These are phyloP conservation scores for Epinephelus lanceolatus DNA, from an alignment of 2,113 vertebrate species.

Conservation along the genomic window DNA sequence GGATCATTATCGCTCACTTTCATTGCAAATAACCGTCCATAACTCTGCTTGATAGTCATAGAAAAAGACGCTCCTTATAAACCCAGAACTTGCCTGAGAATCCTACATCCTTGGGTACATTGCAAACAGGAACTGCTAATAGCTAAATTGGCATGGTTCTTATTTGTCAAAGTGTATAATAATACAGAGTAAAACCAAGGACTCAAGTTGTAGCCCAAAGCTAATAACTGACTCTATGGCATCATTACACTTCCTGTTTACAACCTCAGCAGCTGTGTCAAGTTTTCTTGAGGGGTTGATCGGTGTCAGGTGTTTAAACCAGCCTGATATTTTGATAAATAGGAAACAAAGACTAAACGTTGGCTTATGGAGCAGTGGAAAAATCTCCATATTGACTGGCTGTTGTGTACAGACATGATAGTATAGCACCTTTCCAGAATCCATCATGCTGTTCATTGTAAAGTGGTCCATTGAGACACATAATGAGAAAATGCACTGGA, in stretches of 20 bases:
- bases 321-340: neutral
- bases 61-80: neutral
- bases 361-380: neutral
- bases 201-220: neutral
- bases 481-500: constrained; percentile 39
- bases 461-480: constrained; percentile 40
- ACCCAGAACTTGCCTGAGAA: neutral
- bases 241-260: neutral
- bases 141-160: neutral
- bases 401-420: constrained; percentile 13
- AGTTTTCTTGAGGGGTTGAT: neutral
- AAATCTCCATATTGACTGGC: constrained; percentile 27
- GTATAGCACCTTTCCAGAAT: constrained; percentile 31
- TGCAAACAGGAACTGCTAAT: neutral
- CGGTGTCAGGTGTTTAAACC: neutral
- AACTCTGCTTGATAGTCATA: neutral
- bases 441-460: constrained; percentile 24
- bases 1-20: neutral
- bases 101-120: neutral
- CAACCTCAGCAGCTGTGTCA: neutral
- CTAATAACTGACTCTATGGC: neutral
- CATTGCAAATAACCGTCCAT: neutral
- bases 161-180: neutral
- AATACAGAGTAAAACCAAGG: neutral
- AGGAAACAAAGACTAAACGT: neutral